Percentiles rank a stretch among this genome's conserved stretches.
Evolutionary conservation across 2,113 vertebrate genomes (phyloP).

Genomic region (Tursiops truncatus): DNA sequence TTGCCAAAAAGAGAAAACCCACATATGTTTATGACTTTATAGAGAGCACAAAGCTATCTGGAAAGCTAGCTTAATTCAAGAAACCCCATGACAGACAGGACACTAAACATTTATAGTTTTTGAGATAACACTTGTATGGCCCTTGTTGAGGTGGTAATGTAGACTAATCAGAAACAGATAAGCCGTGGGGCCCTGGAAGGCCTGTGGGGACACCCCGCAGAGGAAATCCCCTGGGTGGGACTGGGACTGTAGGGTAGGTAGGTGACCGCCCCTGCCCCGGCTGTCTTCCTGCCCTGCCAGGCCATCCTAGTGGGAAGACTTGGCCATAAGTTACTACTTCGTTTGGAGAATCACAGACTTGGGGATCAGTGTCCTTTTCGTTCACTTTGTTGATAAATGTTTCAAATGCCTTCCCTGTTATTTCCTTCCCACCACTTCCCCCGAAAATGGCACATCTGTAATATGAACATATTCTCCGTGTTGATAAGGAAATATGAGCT

Average conservation of each 20-base stretch:
- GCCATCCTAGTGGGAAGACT: neutral
- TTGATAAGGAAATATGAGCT: constrained; percentile 49
- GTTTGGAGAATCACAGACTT: neutral
- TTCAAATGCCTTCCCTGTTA: neutral
- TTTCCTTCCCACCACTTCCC: constrained; percentile 16
- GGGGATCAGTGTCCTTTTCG: neutral
- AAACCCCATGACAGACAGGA: neutral
- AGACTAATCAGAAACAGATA: neutral
- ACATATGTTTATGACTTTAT: constrained; percentile 21
- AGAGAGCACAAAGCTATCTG: neutral
- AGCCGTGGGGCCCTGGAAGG: neutral
- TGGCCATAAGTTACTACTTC: neutral
- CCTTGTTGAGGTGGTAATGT: neutral
- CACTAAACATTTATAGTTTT: constrained; percentile 49
- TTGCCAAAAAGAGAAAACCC: neutral
- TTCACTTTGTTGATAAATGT: neutral
- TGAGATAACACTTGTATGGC: constrained; percentile 11
- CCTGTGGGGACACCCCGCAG: neutral
- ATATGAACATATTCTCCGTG: neutral
- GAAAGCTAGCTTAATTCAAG: neutral
- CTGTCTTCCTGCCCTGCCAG: neutral
- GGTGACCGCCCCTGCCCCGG: too few species aligned
- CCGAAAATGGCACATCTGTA: neutral
- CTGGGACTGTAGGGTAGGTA: neutral
- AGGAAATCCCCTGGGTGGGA: constrained; percentile 66